Percentiles rank a stretch among this genome's conserved stretches.
Conservation (phyloP, 2,797 vertebrate species). For the Crenuchus spilurus region DNA sequence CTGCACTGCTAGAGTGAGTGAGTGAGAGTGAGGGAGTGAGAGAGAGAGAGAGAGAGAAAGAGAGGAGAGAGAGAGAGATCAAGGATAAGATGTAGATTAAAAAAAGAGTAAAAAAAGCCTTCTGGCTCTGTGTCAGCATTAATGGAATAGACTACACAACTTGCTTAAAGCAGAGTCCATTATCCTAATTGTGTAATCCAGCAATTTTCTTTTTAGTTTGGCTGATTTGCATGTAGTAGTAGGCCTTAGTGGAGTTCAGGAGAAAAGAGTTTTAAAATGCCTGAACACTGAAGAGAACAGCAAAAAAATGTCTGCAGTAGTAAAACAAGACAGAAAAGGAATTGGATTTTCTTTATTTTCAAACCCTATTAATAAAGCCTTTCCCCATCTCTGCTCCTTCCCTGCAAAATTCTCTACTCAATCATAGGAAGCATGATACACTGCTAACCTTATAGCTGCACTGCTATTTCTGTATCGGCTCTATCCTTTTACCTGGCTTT, state of each 20-base stretch:
- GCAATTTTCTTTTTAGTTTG: constrained; percentile 19
- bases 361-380: neutral
- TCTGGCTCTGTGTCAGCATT: constrained; percentile 39
- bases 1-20: constrained; percentile 55
- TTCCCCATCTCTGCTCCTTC: neutral
- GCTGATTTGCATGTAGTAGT: neutral
- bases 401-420: neutral
- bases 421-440: neutral
- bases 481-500: too few species aligned
- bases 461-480: neutral
- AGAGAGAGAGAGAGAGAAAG: neutral
- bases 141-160: constrained; percentile 20
- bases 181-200: constrained; percentile 42
- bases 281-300: neutral
- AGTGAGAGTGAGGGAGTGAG: neutral
- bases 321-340: neutral
- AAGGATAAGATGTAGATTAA: constrained; percentile 10
- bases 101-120: constrained; percentile 29
- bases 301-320: neutral
- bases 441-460: neutral
- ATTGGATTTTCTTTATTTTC: neutral
- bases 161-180: constrained; percentile 36
- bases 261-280: neutral
- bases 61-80: neutral
- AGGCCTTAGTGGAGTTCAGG: neutral